A percentile compares a stretch with the other conserved stretches of the same genome.
phyloP scores from a whole-genome alignment of 92 coral and sea anemone species.

The Porites evermanni region DNA sequence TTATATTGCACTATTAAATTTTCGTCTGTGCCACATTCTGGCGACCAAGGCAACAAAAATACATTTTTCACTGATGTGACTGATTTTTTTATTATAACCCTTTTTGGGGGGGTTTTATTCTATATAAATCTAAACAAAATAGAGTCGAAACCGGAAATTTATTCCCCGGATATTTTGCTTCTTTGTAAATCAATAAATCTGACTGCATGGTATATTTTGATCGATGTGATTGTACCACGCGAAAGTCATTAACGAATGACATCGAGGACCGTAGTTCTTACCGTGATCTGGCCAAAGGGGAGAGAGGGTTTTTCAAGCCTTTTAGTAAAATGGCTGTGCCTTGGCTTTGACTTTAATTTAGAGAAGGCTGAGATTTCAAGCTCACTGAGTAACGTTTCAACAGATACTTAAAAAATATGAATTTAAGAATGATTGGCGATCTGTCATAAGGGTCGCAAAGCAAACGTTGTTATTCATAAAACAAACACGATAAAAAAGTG shows the following conservation, averaged over 20 bases:
- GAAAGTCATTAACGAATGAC: too few relatives aligned
- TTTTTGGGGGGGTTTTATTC: not conserved
- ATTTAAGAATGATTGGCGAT: constrained; percentile 37
- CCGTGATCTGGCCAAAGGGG: not conserved
- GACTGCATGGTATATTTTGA: constrained; percentile 6
- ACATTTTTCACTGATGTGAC: too few relatives aligned
- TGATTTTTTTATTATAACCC: not conserved
- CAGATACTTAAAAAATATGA: constrained; percentile 28
- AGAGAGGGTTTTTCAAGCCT: not conserved
- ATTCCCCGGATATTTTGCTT: not conserved
- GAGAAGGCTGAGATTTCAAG: not conserved
- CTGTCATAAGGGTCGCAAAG: constrained; percentile 14
- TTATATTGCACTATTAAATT: too few relatives aligned
- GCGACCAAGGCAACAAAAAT: not conserved
- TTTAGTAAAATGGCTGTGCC: too few relatives aligned
- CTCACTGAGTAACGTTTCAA: constrained; percentile 10
- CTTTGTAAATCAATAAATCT: constrained; percentile 1
- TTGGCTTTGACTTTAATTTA: not conserved
- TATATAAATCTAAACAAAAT: not conserved
- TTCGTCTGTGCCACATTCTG: too few relatives aligned
- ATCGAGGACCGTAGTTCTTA: too few relatives aligned
- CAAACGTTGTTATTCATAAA: constrained; percentile 24
- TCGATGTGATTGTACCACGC: not conserved
- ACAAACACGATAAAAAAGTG: constrained; percentile 18
- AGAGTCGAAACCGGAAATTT: constrained; percentile 4